These are phyloP conservation scores for Pandion haliaetus DNA, from an alignment of 2,113 vertebrate species.

Conservation along the genomic window DNA sequence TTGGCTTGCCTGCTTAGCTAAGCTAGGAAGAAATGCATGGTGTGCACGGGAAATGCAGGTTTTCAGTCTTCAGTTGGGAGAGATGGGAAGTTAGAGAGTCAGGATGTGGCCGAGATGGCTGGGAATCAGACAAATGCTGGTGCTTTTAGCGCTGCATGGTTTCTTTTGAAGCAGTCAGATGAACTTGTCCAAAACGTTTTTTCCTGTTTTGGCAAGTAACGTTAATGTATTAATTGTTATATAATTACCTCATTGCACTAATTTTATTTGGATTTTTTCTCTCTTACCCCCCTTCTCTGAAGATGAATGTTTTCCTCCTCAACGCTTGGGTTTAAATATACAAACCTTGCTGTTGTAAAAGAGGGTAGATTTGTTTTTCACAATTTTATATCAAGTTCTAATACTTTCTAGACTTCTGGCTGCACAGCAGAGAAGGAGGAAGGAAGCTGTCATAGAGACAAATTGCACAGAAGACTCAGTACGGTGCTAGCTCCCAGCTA, in stretches of 20 bases:
- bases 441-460: neutral
- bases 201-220: neutral
- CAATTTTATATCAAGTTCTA: neutral
- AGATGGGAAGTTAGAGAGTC: neutral
- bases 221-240: neutral
- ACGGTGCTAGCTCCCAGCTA: neutral
- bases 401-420: neutral
- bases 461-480: neutral
- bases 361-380: neutral
- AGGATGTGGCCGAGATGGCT: neutral
- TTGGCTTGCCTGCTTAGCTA: neutral
- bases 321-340: neutral
- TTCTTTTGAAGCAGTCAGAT: neutral
- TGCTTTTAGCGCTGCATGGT: neutral
- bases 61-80: neutral
- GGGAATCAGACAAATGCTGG: neutral
- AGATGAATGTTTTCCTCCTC: neutral
- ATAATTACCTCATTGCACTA: neutral
- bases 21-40: neutral
- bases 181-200: neutral
- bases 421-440: neutral
- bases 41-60: neutral
- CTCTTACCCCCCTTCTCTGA: neutral
- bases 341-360: neutral
- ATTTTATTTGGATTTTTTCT: neutral